Evolutionary conservation across 64 coral and sea anemone species (phyloP), one percentile per base, ranked within the genome.

Genomic region (Porites lutea): DNA sequence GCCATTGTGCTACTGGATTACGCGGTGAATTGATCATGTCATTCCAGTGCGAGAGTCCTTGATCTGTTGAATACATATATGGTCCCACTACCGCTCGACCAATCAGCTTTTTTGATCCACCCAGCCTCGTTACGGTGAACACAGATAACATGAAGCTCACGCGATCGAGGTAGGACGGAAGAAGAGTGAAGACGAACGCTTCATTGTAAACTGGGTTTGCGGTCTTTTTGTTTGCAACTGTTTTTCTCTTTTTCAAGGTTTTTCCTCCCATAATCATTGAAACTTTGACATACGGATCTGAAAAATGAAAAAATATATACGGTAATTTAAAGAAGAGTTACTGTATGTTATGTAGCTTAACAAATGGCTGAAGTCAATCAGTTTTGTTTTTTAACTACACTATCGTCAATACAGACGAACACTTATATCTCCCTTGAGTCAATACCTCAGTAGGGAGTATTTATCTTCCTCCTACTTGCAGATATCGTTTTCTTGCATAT

Each of bases 221-320:
- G 13, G 75, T 77, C 52, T 23, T 93, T 82, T 95, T 98, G 22
- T 79, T 65, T 15, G 78, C 16, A 5, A 83, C 59, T 49, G 97
- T 98, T 81, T 96, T 98, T 50, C 88, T 87, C 71, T 95, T 93
- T 88, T 93, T 95, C 19, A 89, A 65, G 0, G 93, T 43, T 82
- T 98, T 98, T 59, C 97, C 94, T 15, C 88, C 94, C 91, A 98
- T 78, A 52, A 98, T 55, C 97, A 98, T 93, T 10, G 97, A 82
- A 12, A 98, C 83, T 78, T 96, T 93, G 14, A 98, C 94, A 74
- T 93, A 84, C 7, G 94, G 79, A 93, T 95, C 97, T 98, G 77
- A 57, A 92, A 12, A 13, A 46, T 14, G 27, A 8, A 2, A 19
- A 80, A 37, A 23, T 7, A 14, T 52, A 50, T 50, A 2, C 73